Base-by-base conservation (phyloP, 2,888 invertebrate species). In the Hirtodrosophila cameraria region DNA sequence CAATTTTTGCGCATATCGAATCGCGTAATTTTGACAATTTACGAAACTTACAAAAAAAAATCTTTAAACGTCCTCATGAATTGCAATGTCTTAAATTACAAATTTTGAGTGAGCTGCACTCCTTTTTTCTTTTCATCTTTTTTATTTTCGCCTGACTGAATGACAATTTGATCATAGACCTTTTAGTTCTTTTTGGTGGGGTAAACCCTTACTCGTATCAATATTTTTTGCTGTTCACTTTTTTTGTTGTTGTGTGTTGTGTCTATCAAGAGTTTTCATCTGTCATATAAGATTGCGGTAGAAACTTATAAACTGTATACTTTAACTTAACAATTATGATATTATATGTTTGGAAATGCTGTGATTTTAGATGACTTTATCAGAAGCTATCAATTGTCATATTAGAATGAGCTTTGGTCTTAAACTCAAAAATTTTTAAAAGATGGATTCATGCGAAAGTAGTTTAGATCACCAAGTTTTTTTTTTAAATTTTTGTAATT, bases 81-180 rank as follows among this genome's bases (percentile, higher is more conserved):
- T 67, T 53, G 64, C 64, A 63, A 60, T 30, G 67, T 83, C 82
- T 84, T 84, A 74, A 84, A 84, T 83, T 73, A 84, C 79, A 61
- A 48, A 62, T 39, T 64, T 58, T 41, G 27, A n/a, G n/a, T 55
- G 45, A 38, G 48, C 48, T 13, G 23, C 13, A 36, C 27, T 23
- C 15, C 15, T 33, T 9, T 33, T 8, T 13, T 13, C 1, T 33
- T 13, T 15, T 12, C 8, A n/a, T 33, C 15, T 33, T 9, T 33
- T 8, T 13, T 13, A 7, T 33, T 13, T 15, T 12, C 8, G 41
- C 41, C 27, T 15, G 41, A 25, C 25, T 41, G 41, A 41, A 41
- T 11, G 43, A 58, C 33, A 33, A 48, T 45, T 59, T 58, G 58
- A 28, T 20, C 16, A 16, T 8, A n/a, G n/a, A n/a, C n/a, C n/a